These are phyloP conservation scores for Stegostoma tigrinum DNA, from an alignment of 2,113 vertebrate genomes.

Conservation along the genomic window DNA sequence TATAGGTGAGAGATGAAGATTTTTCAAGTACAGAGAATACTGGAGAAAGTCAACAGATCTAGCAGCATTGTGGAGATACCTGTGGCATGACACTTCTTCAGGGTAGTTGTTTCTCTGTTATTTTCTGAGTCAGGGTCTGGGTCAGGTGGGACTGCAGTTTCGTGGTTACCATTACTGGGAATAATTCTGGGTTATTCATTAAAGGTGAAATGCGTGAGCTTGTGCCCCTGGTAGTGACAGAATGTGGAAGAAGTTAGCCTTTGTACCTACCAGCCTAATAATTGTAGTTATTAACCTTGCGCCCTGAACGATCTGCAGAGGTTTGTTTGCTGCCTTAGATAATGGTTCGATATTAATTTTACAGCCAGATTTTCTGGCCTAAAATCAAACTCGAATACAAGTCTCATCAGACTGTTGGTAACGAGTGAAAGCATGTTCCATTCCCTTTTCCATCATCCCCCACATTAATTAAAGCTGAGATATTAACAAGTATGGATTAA, in stretches of 20 bases:
- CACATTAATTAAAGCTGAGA: background rate
- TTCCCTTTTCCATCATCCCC: background rate
- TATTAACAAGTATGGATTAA: background rate
- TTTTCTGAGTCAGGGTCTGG: too few species aligned
- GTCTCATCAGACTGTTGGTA: background rate
- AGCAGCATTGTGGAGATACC: too few species aligned
- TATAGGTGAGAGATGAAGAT: background rate
- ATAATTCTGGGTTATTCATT: too few species aligned
- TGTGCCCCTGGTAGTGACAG: background rate
- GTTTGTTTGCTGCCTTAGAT: background rate
- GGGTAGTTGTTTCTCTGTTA: too few species aligned
- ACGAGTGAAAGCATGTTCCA: background rate
- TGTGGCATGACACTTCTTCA: too few species aligned
- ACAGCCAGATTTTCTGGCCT: background rate
- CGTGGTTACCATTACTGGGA: too few species aligned
- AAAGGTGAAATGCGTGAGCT: too few species aligned
- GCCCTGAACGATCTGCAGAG: background rate
- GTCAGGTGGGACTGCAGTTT: too few species aligned
- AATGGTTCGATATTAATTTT: background rate
- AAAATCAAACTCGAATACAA: slow-evolving; percentile 2
- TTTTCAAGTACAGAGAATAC: too few species aligned
- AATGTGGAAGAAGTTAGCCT: background rate
- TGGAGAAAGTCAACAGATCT: too few species aligned
- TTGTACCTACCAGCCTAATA: background rate
- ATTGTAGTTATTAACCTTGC: background rate